phyloP scores from a whole-genome alignment of 2,113 vertebrate genomes.

The Pseudorhombus dupliciocellatus region DNA sequence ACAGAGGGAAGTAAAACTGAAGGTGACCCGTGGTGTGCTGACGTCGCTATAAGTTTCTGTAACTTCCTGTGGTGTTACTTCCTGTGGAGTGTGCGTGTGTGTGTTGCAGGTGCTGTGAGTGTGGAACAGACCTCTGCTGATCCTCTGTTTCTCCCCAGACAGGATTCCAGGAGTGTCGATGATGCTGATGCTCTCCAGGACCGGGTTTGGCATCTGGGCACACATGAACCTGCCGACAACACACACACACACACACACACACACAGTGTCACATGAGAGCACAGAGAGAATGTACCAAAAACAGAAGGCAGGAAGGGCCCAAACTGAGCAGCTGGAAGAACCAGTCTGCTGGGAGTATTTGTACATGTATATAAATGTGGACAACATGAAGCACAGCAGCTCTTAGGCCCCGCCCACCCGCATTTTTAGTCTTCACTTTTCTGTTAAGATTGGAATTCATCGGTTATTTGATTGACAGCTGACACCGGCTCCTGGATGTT shows the following conservation, averaged over 20 bases:
- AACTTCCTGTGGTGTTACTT: slow-evolving; percentile 39
- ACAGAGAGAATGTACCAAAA: neutral
- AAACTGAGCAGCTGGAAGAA: neutral
- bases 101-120: neutral
- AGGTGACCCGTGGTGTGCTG: slow-evolving; percentile 2
- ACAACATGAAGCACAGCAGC: neutral
- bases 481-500: neutral
- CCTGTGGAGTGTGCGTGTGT: neutral
- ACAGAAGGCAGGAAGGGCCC: neutral
- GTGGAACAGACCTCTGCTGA: slow-evolving; percentile 85
- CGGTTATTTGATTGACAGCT: neutral
- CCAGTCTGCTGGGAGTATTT: neutral
- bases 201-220: slow-evolving; percentile 90
- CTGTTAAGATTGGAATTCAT: neutral
- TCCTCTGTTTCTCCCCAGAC: slow-evolving; percentile 85
- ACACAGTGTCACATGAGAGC: neutral
- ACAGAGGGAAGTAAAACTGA: slow-evolving; percentile 14
- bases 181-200: slow-evolving; percentile 94
- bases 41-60: neutral
- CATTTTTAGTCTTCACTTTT: neutral
- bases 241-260: neutral
- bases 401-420: neutral
- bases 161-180: slow-evolving; percentile 93
- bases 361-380: neutral
- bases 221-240: slow-evolving; percentile 87